Percentiles rank a stretch among this genome's conserved stretches.
phyloP scores from a whole-genome alignment of 2,888 invertebrate genomes.

The Rapana venosa region DNA sequence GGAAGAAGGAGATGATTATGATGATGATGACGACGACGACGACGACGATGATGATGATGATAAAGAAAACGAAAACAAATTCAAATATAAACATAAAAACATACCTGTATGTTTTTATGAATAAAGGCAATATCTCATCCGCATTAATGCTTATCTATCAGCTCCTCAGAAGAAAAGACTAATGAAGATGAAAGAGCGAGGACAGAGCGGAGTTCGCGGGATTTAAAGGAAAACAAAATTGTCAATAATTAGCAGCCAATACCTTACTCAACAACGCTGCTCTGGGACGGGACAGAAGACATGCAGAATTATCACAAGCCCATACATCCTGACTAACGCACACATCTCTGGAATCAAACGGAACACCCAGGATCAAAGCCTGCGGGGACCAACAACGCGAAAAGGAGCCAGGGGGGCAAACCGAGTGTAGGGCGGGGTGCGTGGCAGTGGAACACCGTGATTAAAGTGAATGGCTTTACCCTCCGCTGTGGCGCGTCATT shows the following conservation, averaged over 20 bases:
- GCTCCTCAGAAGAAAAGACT: too few relatives aligned
- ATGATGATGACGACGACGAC: too few relatives aligned
- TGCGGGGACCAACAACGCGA: neutral
- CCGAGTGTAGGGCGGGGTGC: neutral
- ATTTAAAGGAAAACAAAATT: neutral
- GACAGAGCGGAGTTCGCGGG: neutral
- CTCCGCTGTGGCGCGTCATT: conserved; percentile 2
- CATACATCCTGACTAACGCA: neutral
- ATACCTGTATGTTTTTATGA: too few relatives aligned
- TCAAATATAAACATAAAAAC: too few relatives aligned
- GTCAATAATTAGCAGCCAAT: neutral
- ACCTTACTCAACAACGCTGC: neutral
- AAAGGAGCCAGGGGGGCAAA: conserved; percentile 2
- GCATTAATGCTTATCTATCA: too few relatives aligned
- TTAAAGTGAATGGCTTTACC: conserved; percentile 33
- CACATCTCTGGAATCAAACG: conserved; percentile 19
- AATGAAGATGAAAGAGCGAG: neutral
- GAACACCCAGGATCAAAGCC: neutral
- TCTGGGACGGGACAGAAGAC: neutral
- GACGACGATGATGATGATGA: too few relatives aligned
- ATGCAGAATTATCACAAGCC: neutral
- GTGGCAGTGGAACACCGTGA: conserved; percentile 27
- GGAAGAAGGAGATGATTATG: too few relatives aligned
- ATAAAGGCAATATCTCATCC: too few relatives aligned
- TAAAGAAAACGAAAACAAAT: too few relatives aligned